These are phyloP conservation scores for Cabera pusaria DNA, from an alignment of 2,888 invertebrate species.

Conservation along the genomic window DNA sequence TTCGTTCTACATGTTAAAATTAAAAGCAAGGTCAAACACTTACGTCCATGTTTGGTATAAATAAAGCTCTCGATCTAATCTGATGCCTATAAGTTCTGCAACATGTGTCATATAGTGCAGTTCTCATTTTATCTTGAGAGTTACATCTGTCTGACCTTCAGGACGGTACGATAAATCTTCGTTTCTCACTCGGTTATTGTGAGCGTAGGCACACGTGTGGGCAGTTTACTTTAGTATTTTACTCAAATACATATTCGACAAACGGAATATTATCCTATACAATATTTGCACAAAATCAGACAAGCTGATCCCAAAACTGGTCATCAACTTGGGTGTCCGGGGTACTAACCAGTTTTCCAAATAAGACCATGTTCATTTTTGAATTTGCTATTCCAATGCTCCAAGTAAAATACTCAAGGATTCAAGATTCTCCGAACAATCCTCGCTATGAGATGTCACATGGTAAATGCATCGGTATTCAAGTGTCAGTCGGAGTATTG, in stretches of 20 bases:
- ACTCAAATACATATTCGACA: constrained; percentile 3
- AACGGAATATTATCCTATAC: constrained; percentile 2
- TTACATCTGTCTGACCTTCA: constrained; percentile 47
- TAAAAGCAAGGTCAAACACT: constrained; percentile 9
- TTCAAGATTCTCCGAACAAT: constrained; percentile 18
- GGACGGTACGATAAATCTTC: constrained; percentile 41
- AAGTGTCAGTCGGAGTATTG: constrained; percentile 71
- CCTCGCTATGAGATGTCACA: constrained; percentile 43
- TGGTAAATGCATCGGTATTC: constrained; percentile 70
- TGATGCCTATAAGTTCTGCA: constrained; percentile 18
- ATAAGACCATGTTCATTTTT: constrained; percentile 7
- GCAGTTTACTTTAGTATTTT: constrained; percentile 23
- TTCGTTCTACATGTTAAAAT: constrained; percentile 11
- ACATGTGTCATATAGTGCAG: constrained; percentile 28
- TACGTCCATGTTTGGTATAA: constrained; percentile 20
- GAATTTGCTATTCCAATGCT: constrained; percentile 9
- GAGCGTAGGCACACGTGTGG: constrained; percentile 32
- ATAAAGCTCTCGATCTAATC: constrained; percentile 28
- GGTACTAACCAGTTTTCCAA: constrained; percentile 12
- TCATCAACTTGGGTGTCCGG: constrained; percentile 11
- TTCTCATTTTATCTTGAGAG: constrained; percentile 29
- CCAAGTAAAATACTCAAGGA: constrained; percentile 13
- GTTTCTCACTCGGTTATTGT: constrained; percentile 24
- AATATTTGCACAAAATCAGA: constrained; percentile 11
- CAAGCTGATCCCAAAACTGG: constrained; percentile 8